Base-by-base conservation (phyloP, 2,113 vertebrate genomes). In the Dolichallabes microphthalmus region DNA sequence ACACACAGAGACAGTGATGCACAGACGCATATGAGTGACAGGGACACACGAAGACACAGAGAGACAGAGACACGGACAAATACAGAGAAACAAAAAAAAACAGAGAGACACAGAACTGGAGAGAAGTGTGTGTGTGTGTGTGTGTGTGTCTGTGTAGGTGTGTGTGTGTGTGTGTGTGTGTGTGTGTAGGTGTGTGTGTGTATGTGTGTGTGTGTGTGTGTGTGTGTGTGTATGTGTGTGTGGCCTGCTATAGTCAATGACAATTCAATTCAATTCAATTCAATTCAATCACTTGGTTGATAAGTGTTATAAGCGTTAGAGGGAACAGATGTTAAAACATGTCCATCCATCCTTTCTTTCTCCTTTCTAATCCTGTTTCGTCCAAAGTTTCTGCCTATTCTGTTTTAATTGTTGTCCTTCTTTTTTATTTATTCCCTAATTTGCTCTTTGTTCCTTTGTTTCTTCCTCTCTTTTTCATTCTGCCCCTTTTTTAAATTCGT, bases 31-130 rank as follows among this genome's bases (percentile, higher is more conserved):
- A n/a, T n/a, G n/a, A n/a, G n/a, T n/a, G n/a, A 71, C 25, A 80
- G 55, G 17, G 89, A 89, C 85, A 89, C 89, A 90, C 83, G 88
- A 85, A 90, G 89, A 86, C 71, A 89, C 89, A 90, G 85, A 88
- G 86, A 90, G 89, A 86, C 71, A 61, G 27, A 85, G 64, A 45
- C 45, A 45, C 45, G 6, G 45, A 8, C 39, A 45, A 7, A 5
- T 39, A 39, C 4, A 57, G 17, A 25, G 53, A 57, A 3, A 20
- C 5, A 58, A 4, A 60, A 3, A 60, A 1, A 60, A 20, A 60
- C 0, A 22, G 19, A 60, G 0, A 61, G 3, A 45, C 45, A 7
- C 0, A 7, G 1, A 45, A 45, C 45, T 45, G 45, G 45, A 45
- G 45, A 7, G 45, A 7, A 35, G 45, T 15, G 13, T 58, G 13